These are phyloP conservation scores for Eupithecia inturbata DNA, from an alignment of 2,888 invertebrate species.

Conservation along the genomic window DNA sequence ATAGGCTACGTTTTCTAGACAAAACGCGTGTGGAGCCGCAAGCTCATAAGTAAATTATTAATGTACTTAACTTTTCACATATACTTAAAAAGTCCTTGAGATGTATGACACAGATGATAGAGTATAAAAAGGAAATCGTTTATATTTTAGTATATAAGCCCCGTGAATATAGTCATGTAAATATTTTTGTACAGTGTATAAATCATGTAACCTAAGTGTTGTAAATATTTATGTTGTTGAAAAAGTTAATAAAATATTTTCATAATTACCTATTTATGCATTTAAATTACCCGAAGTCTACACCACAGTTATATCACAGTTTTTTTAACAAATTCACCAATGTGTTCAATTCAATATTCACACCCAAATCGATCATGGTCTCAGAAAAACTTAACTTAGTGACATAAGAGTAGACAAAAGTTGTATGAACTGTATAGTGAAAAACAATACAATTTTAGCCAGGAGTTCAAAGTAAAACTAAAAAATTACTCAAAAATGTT, in stretches of 20 bases:
- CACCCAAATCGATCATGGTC: too few relatives aligned
- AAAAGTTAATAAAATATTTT: constrained; percentile 72
- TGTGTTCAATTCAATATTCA: too few relatives aligned
- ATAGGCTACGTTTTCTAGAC: not conserved
- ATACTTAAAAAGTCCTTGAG: not conserved
- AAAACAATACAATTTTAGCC: too few relatives aligned
- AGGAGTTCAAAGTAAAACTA: too few relatives aligned
- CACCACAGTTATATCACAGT: too few relatives aligned
- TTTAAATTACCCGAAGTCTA: not conserved
- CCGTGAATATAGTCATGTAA: constrained; percentile 43
- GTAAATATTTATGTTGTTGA: constrained; percentile 78
- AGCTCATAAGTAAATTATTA: not conserved
- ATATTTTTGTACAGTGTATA: constrained; percentile 64
- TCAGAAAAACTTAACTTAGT: too few relatives aligned
- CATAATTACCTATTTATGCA: constrained; percentile 45
- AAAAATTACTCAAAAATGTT: too few relatives aligned
- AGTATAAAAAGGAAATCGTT: not conserved
- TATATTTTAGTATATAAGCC: not conserved
- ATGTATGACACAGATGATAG: not conserved
- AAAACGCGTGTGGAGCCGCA: not conserved
- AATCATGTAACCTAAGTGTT: constrained; percentile 52
- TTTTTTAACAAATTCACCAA: too few relatives aligned
- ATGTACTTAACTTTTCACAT: not conserved
- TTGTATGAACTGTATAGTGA: too few relatives aligned
- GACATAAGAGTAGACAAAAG: too few relatives aligned